Evolutionary conservation across 2,888 invertebrate genomes (phyloP), one percentile per base, ranked within the genome.

Genomic region (Hypselothyrea guttata): DNA sequence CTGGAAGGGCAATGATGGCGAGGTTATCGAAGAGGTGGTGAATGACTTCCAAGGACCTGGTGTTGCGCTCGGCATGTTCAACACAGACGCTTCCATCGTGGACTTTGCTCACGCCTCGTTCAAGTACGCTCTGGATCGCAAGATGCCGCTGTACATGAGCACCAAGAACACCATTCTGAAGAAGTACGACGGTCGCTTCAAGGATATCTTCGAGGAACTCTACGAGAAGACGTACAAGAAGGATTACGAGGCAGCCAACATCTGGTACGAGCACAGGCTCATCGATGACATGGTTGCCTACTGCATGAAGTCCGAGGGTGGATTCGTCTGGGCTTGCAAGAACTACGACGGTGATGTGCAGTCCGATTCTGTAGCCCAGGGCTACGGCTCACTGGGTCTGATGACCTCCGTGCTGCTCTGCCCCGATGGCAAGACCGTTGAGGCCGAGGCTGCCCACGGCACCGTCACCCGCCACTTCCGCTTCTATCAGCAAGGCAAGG

Each of bases 281-380:
- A 99, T 99, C 87, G 99, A 99, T 89, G 99, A 99, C 87, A 99
- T 99, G 99, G 98, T 99, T 9, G 99, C 99, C 1, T 98, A 98
- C 87, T 95, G 95, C 28, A 96, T 99, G 96, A 99, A 99, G 90
- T 96, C 97, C 0, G 97, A 98, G 83, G 99, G 99, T 73, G 99
- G 99, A 35, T 99, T 99, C 90, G 98, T 99, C 0, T 99, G 99
- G 99, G 98, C 99, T 7, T 99, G 99, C 90, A 99, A 99, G 90
- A 99, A 99, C 90, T 99, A 99, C 89, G 99, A 99, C 87, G 99
- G 99, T 35, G 99, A 99, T 90, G 99, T 99, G 0, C 99, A 99
- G 90, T 98, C 98, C 0, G 99, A 99, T 90, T 96, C 98, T 0
- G 97, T 99, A 22, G 99, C 99, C 59, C 99, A 99, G 91, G 98